Base-by-base conservation (phyloP, 2,113 vertebrate species). In the Mellivora capensis region DNA sequence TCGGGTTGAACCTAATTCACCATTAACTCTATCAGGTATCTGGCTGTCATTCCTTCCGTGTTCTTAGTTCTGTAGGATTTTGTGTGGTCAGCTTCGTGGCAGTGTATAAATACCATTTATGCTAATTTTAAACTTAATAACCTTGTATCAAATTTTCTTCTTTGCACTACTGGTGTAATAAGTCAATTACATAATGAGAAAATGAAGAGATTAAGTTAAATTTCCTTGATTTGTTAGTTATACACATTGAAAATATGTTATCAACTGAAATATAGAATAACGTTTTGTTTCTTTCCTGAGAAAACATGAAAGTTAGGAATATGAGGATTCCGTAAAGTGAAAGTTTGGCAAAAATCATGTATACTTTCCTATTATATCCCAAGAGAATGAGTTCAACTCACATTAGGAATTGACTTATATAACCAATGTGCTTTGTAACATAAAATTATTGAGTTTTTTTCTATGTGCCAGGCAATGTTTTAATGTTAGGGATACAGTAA, bases 181-280 rank as follows among this genome's bases (percentile, higher is more conserved):
- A 94, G 71, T 15, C 47, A 90, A 44, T 20, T 67, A 25, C 34
- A 59, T 86, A 57, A 72, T 37, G n/a, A 97, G 57, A 88, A 97
- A 97, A 93, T 42, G 25, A 93, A 72, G 21, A 91, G 13, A 90
- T 14, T 84, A 80, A 96, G 71, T 74, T 77, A 34, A 97, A 69
- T 95, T 97, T 93, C 91, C 64, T 71, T 97, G 79, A 64, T 64
- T 93, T 81, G 89, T 57, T 80, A 74, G 13, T 88, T 87, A 96
- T 95, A 90, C 87, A 44, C 52, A 74, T 7, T 86, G 39, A 62
- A 82, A 92, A 97, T 89, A 94, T 97, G 47, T 12, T 97, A 6
- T 15, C 34, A 95, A 82, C 47, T 96, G 90, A 89, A 95, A 96
- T 87, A 90, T 11, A 71, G 93, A 59, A 88, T 83, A 76, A 44